These are phyloP conservation scores for Eriosoma lanigerum DNA, from an alignment of 1,140 invertebrate genomes.

Conservation along the genomic window DNA sequence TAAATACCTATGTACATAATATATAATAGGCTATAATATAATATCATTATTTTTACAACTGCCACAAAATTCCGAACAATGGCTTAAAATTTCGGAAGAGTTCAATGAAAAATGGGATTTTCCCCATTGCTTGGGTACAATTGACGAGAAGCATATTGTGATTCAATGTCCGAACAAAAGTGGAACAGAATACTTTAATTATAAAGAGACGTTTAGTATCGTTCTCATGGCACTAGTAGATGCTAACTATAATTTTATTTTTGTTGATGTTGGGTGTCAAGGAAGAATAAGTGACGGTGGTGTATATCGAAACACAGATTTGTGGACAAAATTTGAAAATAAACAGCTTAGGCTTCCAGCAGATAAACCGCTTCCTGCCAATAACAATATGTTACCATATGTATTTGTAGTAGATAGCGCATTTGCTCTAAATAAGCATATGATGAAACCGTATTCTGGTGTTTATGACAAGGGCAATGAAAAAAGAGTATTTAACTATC, in stretches of 20 bases:
- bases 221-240: constrained; percentile 54
- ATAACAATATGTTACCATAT: not conserved
- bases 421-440: constrained; percentile 59
- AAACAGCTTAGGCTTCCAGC: constrained; percentile 49
- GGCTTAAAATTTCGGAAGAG: constrained; percentile 56
- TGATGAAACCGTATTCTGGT: constrained; percentile 61
- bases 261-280: constrained; percentile 53
- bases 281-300: constrained; percentile 58
- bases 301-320: constrained; percentile 56
- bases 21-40: not conserved
- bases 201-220: constrained; percentile 52
- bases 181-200: constrained; percentile 53
- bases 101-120: constrained; percentile 56
- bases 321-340: constrained; percentile 54
- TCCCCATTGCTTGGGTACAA: constrained; percentile 57
- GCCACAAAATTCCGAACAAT: constrained; percentile 56
- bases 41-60: constrained; percentile 48
- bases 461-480: constrained; percentile 58
- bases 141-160: constrained; percentile 59
- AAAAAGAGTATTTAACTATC: constrained; percentile 59
- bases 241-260: constrained; percentile 54
- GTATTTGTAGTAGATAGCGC: constrained; percentile 60
- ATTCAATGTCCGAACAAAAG: constrained; percentile 57
- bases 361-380: not conserved
- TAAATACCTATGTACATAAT: too few relatives aligned